These are phyloP conservation scores for Lepetodrilus schrolli DNA, from an alignment of 2,888 invertebrate species.

Conservation along the genomic window DNA sequence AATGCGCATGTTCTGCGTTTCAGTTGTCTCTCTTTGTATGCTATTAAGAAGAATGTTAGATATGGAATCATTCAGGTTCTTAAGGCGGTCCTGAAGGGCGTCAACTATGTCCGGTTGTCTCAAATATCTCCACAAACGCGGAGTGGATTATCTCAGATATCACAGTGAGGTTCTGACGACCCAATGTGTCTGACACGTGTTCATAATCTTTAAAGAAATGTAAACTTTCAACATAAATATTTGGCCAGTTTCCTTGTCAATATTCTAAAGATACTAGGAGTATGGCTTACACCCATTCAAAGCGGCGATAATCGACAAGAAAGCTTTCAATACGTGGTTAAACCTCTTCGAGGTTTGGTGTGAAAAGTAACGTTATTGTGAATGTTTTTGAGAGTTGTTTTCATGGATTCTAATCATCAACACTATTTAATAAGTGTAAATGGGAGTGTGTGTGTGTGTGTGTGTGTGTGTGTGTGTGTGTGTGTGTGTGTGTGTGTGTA, in stretches of 20 bases:
- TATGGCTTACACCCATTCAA: not conserved
- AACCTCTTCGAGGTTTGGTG: too few relatives aligned
- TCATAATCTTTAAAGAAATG: not conserved
- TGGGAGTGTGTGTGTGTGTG: not conserved
- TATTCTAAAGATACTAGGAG: not conserved
- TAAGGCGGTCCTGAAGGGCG: not conserved
- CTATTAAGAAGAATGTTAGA: not conserved
- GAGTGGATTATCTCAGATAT: too few relatives aligned
- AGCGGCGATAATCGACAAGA: too few relatives aligned
- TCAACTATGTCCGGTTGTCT: too few relatives aligned
- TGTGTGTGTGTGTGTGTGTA: not conserved
- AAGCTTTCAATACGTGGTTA: too few relatives aligned
- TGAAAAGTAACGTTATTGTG: too few relatives aligned
- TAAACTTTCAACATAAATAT: slow-evolving; percentile 27
- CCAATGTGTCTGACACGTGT: slow-evolving; percentile 21
- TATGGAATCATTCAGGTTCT: not conserved
- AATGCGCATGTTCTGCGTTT: not conserved
- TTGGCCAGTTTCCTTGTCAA: slow-evolving; percentile 2
- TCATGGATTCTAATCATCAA: too few relatives aligned
- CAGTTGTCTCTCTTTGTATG: slow-evolving; percentile 11
- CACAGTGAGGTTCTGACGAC: not conserved
- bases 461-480: not conserved
- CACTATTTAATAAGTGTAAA: not conserved
- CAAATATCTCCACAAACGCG: not conserved
- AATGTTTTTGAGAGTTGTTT: too few relatives aligned